Base-by-base conservation (phyloP, 1,140 invertebrate genomes). In the Drosophila ironensis region DNA sequence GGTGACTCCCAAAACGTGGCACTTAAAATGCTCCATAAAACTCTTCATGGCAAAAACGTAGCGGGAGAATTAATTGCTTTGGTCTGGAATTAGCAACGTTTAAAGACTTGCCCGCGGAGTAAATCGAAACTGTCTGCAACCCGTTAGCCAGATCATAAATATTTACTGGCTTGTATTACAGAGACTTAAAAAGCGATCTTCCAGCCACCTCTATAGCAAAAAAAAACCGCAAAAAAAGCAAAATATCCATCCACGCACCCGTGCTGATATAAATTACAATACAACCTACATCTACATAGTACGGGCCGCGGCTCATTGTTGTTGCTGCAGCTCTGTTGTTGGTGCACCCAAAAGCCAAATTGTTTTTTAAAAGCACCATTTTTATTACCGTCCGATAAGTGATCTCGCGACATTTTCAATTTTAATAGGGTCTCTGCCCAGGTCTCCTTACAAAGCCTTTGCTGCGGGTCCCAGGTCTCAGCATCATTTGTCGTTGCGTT, bases 281-380 rank as follows among this genome's bases (percentile, higher is more conserved):
- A 54, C 72, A 56, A 59, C 71, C 72, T 52, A 63, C 53, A 56
- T 63, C 71, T 63, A 63, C 59, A 63, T 60, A 63, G 59, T 60
- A 46, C 40, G 9, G 7, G 51, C 50, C 8, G 17, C 8, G 6
- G 20, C 14, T 44, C 16, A 1, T 40, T 30, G 38, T 38, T 42
- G 25, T 30, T 42, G 56, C 24, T 27, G 45, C n/a, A n/a, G n/a
- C n/a, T n/a, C n/a, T 25, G 33, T 33, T 38, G 17, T 24, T 42
- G 56, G 22, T 27, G 45, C 66, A 47, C 67, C 73, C 70, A 71
- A 87, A 87, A 87, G 84, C 74, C 72, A 87, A 87, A 87, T 87
- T 87, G 81, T 87, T 87, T 87, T 87, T 87, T 87, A 87, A 87
- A 87, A 87, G 81, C 81, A 75, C 73, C 82, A 87, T 87, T 87